Evolutionary conservation across 2,888 invertebrate genomes (phyloP).

Genomic region (Spodoptera exigua): DNA sequence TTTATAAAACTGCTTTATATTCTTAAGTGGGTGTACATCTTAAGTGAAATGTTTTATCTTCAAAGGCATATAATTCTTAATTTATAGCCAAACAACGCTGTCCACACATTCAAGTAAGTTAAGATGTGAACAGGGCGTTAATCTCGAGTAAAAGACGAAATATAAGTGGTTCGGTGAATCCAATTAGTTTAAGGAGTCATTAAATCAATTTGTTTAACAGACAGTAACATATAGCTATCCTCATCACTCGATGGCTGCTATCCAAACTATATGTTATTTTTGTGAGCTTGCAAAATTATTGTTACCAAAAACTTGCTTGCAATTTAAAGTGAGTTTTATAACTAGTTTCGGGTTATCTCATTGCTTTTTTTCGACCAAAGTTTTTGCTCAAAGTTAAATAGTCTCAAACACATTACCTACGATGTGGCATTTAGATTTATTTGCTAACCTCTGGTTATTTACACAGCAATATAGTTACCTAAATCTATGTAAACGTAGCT

Average conservation of each 20-base stretch:
- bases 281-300: slow-evolving; percentile 67
- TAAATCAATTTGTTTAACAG: slow-evolving; percentile 85
- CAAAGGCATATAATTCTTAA: slow-evolving; percentile 78
- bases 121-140: slow-evolving; percentile 68
- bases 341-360: slow-evolving; percentile 42
- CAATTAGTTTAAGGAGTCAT: slow-evolving; percentile 86
- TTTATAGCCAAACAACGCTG: slow-evolving; percentile 73
- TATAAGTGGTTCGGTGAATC: slow-evolving; percentile 80
- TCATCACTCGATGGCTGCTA: slow-evolving; percentile 79
- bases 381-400: no score
- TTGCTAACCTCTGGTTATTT: no score
- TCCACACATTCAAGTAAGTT: slow-evolving; percentile 66
- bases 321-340: slow-evolving; percentile 57
- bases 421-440: no score
- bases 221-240: slow-evolving; percentile 81
- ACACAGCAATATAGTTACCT: no score
- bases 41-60: slow-evolving; percentile 71
- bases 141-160: slow-evolving; percentile 76
- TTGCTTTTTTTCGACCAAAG: no score
- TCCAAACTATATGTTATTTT: slow-evolving; percentile 86
- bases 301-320: slow-evolving; percentile 68
- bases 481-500: no score
- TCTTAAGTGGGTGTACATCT: slow-evolving; percentile 62
- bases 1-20: slow-evolving; percentile 57
- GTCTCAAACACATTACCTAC: no score